phyloP scores from a whole-genome alignment of 2,888 invertebrate genomes.

The Drosophila birchii region DNA sequence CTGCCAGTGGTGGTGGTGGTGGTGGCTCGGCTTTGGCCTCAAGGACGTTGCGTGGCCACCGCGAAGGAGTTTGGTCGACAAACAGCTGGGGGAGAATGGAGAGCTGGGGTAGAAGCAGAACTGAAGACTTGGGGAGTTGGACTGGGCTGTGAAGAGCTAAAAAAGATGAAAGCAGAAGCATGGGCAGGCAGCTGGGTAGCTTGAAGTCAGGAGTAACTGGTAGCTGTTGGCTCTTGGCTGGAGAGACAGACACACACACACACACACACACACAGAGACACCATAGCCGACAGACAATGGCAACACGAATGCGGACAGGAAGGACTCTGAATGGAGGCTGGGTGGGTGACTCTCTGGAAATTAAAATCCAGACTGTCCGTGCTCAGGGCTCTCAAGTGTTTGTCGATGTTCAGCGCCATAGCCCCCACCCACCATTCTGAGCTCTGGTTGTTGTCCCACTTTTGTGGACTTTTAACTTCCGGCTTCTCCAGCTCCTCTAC shows the following conservation, averaged over 20 bases:
- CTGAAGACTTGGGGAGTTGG: not conserved
- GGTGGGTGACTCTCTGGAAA: slow-evolving; percentile 47
- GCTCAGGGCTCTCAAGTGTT: slow-evolving; percentile 56
- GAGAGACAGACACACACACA: slow-evolving; percentile 7
- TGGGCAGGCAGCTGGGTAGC: not conserved
- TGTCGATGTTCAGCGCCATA: slow-evolving; percentile 32
- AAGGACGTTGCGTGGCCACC: slow-evolving; percentile 54
- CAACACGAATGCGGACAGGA: slow-evolving; percentile 27
- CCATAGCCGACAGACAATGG: slow-evolving; percentile 31
- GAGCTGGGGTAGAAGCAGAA: not conserved
- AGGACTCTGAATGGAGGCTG: not conserved
- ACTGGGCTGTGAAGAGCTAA: not conserved
- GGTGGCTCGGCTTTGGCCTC: slow-evolving; percentile 4
- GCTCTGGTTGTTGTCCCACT: slow-evolving; percentile 19
- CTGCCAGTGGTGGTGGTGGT: not conserved
- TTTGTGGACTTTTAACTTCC: slow-evolving; percentile 74
- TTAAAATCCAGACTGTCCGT: slow-evolving; percentile 63
- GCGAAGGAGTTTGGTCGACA: slow-evolving; percentile 48
- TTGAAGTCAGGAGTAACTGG: not conserved
- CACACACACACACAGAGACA: no score
- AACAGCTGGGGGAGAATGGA: slow-evolving; percentile 1
- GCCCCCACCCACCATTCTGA: not conserved
- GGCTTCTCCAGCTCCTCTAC: slow-evolving; percentile 36
- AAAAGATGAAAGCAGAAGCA: not conserved
- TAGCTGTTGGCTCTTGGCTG: not conserved